A percentile compares a stretch with the other conserved stretches of the same genome.
These are phyloP conservation scores for Austrolebias charrua DNA, from an alignment of 2,797 vertebrate genomes.

Conservation along the genomic window DNA sequence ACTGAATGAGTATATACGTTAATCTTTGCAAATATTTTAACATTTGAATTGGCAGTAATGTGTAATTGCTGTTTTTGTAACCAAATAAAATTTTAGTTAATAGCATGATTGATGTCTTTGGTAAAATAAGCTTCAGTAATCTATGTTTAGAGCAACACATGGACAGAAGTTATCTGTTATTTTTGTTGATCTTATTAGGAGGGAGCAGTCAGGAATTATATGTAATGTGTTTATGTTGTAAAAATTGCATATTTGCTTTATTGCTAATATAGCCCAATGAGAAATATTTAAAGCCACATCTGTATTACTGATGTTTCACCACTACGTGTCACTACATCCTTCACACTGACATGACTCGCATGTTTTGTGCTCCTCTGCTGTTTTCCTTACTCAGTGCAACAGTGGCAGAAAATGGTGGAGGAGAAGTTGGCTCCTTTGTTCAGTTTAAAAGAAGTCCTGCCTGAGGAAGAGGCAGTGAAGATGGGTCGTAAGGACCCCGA, in stretches of 20 bases:
- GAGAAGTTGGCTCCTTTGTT: constrained; percentile 87
- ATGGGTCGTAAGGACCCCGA: constrained; percentile 92
- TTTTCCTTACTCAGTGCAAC: constrained; percentile 77
- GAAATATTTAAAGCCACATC: background rate
- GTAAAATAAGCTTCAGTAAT: too few relatives aligned
- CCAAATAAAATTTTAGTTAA: background rate
- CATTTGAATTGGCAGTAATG: too few relatives aligned
- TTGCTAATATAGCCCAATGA: too few relatives aligned
- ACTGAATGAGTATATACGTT: background rate
- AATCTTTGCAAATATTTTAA: too few relatives aligned
- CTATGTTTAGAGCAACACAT: too few relatives aligned
- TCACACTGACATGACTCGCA: background rate
- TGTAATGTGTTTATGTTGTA: too few relatives aligned
- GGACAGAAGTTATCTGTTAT: too few relatives aligned
- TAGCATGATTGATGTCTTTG: background rate
- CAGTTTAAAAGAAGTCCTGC: constrained; percentile 86
- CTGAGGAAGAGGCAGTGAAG: constrained; percentile 88
- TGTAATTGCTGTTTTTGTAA: background rate
- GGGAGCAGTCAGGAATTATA: too few relatives aligned
- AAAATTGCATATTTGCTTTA: too few relatives aligned
- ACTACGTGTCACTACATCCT: constrained; percentile 3
- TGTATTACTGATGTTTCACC: background rate
- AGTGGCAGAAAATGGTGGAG: constrained; percentile 91
- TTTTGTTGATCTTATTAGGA: too few relatives aligned
- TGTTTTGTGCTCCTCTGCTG: background rate